phyloP scores from a whole-genome alignment of 2,797 vertebrate genomes.

The Poecilia picta region DNA sequence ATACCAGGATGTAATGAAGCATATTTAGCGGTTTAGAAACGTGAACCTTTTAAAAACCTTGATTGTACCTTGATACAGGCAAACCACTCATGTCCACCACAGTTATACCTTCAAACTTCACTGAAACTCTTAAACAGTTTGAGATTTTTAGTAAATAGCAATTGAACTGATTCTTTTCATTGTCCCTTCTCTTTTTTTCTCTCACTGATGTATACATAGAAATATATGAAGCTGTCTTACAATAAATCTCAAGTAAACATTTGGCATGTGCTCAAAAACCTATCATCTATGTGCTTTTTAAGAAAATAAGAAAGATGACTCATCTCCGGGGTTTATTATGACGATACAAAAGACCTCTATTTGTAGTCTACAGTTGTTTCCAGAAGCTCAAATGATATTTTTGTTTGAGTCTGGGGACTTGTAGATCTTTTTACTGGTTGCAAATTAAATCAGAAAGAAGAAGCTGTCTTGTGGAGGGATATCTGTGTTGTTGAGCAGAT shows the following conservation, averaged over 20 bases:
- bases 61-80: neutral
- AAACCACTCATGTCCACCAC: neutral
- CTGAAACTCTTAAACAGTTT: neutral
- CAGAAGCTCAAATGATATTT: slow-evolving; percentile 12
- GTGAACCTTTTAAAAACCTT: neutral
- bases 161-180: neutral
- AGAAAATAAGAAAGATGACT: slow-evolving; percentile 5
- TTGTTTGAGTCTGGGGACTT: slow-evolving; percentile 10
- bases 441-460: slow-evolving; percentile 41
- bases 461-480: slow-evolving; percentile 53
- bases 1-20: no score
- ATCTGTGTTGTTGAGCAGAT: slow-evolving; percentile 59
- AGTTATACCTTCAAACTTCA: neutral
- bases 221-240: neutral
- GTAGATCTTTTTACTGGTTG: slow-evolving; percentile 26
- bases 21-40: neutral
- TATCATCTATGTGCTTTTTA: slow-evolving; percentile 12
- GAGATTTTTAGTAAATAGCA: neutral
- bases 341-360: slow-evolving; percentile 12
- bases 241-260: neutral
- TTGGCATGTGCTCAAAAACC: neutral
- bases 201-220: neutral
- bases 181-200: neutral
- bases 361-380: slow-evolving; percentile 18
- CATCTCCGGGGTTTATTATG: slow-evolving; percentile 5